phyloP scores from a whole-genome alignment of 1,140 invertebrate genomes.

The Aphis craccivora region DNA sequence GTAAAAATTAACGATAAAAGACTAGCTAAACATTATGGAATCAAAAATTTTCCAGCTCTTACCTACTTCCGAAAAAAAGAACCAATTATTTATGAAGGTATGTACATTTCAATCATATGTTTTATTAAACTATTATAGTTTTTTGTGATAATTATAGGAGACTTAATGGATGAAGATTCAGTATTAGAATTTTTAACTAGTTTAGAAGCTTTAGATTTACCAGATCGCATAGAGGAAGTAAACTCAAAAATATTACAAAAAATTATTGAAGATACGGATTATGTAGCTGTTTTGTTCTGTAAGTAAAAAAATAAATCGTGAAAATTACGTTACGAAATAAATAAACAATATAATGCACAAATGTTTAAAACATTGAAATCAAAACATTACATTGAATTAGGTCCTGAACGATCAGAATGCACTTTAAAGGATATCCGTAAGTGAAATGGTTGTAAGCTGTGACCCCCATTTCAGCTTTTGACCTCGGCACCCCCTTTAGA shows the following conservation, averaged over 20 bases:
- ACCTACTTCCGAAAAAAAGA: slow-evolving; percentile 93
- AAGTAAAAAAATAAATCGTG: slow-evolving; percentile 68
- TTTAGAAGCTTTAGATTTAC: slow-evolving; percentile 91
- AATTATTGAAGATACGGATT: slow-evolving; percentile 91
- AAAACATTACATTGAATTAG: slow-evolving; percentile 3
- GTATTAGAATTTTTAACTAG: slow-evolving; percentile 92
- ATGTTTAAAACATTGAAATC: neutral
- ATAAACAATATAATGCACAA: neutral
- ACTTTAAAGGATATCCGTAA: slow-evolving; percentile 55
- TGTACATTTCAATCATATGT: neutral
- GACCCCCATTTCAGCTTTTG: slow-evolving; percentile 6
- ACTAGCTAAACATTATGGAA: slow-evolving; percentile 92
- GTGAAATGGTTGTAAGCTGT: slow-evolving; percentile 46
- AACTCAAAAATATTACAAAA: slow-evolving; percentile 89
- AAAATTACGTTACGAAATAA: neutral
- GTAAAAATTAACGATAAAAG: slow-evolving; percentile 96
- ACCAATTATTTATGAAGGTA: slow-evolving; percentile 91
- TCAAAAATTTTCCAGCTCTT: slow-evolving; percentile 91
- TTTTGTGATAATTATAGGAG: slow-evolving; percentile 69
- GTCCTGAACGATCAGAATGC: slow-evolving; percentile 54
- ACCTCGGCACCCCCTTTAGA: slow-evolving; percentile 19
- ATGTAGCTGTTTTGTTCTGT: slow-evolving; percentile 94
- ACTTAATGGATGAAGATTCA: slow-evolving; percentile 92
- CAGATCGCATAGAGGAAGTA: slow-evolving; percentile 95
- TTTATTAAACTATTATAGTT: neutral